phyloP scores from a whole-genome alignment of 2,113 vertebrate species.

The Salvelinus namaycush region DNA sequence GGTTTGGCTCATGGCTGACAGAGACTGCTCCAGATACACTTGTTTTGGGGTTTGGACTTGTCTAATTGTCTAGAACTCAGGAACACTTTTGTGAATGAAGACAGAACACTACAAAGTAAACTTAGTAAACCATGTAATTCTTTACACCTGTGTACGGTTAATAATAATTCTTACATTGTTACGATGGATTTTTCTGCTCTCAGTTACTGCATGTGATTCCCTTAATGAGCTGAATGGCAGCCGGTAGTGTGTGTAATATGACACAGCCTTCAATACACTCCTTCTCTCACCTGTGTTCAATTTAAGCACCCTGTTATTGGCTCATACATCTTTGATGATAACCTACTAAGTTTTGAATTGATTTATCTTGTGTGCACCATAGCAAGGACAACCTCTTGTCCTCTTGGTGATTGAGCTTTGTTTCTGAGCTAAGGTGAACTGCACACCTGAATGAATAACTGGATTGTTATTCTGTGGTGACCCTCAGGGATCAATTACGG shows the following conservation, averaged over 20 bases:
- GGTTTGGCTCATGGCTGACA: no score
- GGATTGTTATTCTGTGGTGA: constrained; percentile 37
- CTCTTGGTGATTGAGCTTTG: constrained; percentile 28
- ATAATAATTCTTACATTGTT: no score
- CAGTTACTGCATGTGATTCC: no score
- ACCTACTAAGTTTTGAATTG: constrained; percentile 27
- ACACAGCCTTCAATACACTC: not conserved
- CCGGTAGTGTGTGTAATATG: not conserved
- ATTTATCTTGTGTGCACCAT: constrained; percentile 26
- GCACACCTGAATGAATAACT: constrained; percentile 27
- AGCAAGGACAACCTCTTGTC: constrained; percentile 11
- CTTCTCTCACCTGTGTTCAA: not conserved
- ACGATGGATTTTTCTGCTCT: no score
- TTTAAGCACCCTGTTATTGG: constrained; percentile 7
- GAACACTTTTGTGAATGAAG: no score
- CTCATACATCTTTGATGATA: constrained; percentile 32
- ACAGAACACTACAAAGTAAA: no score
- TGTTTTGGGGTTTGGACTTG: no score
- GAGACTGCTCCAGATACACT: no score
- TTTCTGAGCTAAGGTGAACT: constrained; percentile 5
- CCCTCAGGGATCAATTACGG: constrained; percentile 42
- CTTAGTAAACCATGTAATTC: no score
- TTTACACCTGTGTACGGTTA: no score
- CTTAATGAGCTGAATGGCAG: not conserved
- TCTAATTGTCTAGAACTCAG: no score